A percentile compares a stretch with the other conserved stretches of the same genome.
Conservation (phyloP, 2,797 vertebrate species). For the Eulemur mongoz region DNA sequence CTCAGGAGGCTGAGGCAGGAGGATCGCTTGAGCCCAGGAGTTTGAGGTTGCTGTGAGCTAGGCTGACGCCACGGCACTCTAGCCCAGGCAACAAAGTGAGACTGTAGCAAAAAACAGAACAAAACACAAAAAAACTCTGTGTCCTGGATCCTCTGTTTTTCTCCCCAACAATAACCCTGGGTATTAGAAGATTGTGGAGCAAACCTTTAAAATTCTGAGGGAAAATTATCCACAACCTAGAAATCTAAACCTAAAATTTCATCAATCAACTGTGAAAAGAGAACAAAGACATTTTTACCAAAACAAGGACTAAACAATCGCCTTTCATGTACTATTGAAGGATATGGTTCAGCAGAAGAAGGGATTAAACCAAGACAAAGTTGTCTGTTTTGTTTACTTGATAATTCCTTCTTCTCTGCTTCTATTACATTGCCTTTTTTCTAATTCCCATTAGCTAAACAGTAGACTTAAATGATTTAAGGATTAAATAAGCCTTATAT, state of each 20-base stretch:
- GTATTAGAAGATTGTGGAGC: neutral
- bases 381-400: neutral
- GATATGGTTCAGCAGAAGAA: neutral
- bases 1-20: no score
- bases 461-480: neutral
- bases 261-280: neutral
- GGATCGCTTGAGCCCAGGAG: no score
- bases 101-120: no score
- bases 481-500: neutral
- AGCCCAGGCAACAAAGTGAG: no score
- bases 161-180: no score
- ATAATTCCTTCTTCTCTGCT: neutral
- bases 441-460: neutral
- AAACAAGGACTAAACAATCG: neutral
- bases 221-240: neutral
- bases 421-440: neutral
- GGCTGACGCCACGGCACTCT: no score
- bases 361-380: neutral
- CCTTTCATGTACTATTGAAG: neutral
- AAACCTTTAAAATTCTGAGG: neutral
- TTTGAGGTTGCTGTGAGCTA: no score
- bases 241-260: neutral
- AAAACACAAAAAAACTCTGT: no score
- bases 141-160: neutral
- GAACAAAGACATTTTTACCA: neutral